Evolutionary conservation across 2,113 vertebrate species (phyloP), one percentile per base, ranked within the genome.

Genomic region (Gnathonemus echidnorhynchus): DNA sequence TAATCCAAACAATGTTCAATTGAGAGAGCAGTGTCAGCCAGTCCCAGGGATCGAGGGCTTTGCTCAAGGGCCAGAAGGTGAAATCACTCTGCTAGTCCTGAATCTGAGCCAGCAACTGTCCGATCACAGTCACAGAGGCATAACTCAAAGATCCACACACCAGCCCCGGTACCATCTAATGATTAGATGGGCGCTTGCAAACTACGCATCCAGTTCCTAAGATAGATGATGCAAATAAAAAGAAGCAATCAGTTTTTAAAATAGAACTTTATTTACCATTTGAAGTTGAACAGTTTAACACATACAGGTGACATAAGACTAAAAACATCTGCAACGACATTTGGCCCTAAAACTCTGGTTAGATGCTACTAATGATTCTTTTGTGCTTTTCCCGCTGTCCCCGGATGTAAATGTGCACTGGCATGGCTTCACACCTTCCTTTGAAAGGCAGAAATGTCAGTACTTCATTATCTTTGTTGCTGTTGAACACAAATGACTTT

Each of bases 211-310:
- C 35, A 6, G 74, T 42, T 70, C 31, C 10, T 31, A 31, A 13
- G 62, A 15, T 3, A 87, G 27, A 35, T 56, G 15, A 91, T 27
- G 90, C 45, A 17, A 87, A 24, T 62, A 19, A 89, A 89, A 58
- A 80, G 86, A 70, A 66, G 6, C 0, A 4, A 85, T 24, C 94
- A 94, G 94, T 95, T 94, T 96, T 96, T 96, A 97, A 96, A 96
- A 97, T 96, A 96, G 53, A 93, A 96, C 95, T 96, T 96, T 97
- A 96, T 96, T 96, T 95, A 94, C 93, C 95, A 95, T 95, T 96
- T 95, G 94, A 95, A 96, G 95, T 95, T 93, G 92, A 95, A 96
- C 95, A 96, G 94, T 95, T 96, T 95, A 96, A 95, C 93, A 96
- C 95, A 96, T 93, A 96, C 95, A 95, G 93, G 92, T 92, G 96